Evolutionary conservation across 2,113 vertebrate genomes (phyloP).

Genomic region (Labeo catla): DNA sequence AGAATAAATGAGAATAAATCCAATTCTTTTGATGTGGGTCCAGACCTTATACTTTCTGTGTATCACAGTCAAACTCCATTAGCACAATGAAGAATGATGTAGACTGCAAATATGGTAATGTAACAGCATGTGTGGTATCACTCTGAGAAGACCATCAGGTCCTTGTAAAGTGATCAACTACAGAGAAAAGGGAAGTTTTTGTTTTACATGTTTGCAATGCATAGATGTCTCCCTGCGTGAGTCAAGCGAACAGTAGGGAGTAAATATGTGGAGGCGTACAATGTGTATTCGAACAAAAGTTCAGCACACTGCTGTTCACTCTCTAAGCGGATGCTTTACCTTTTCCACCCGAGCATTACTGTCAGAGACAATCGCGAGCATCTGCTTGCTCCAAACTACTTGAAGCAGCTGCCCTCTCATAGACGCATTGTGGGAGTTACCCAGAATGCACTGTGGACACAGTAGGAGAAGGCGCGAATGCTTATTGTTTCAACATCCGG

Average conservation of each 20-base stretch:
- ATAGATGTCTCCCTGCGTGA: neutral
- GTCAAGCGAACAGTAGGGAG: slow-evolving; percentile 1
- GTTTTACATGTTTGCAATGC: neutral
- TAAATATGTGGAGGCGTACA: neutral
- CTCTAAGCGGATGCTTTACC: neutral
- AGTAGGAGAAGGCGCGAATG: neutral
- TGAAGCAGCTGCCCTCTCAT: slow-evolving; percentile 7
- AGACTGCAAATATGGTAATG: slow-evolving; percentile 26
- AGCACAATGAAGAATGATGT: slow-evolving; percentile 14
- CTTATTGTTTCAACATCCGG: neutral
- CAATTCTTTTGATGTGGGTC: neutral
- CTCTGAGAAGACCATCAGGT: slow-evolving; percentile 17
- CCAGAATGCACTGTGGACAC: neutral
- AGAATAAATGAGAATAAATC: neutral
- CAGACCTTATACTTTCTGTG: neutral
- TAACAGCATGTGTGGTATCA: slow-evolving; percentile 20
- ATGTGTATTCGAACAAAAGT: neutral
- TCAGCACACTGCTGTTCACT: slow-evolving; percentile 27
- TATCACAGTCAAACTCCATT: slow-evolving; percentile 9
- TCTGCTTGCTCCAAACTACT: slow-evolving; percentile 15
- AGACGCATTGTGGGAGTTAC: slow-evolving; percentile 1
- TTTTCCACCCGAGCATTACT: slow-evolving; percentile 4
- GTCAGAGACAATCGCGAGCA: slow-evolving; percentile 17
- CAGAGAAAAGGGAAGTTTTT: neutral
- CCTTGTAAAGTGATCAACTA: neutral